Conservation (phyloP, 2,113 vertebrate species). For the Lynx canadensis region DNA sequence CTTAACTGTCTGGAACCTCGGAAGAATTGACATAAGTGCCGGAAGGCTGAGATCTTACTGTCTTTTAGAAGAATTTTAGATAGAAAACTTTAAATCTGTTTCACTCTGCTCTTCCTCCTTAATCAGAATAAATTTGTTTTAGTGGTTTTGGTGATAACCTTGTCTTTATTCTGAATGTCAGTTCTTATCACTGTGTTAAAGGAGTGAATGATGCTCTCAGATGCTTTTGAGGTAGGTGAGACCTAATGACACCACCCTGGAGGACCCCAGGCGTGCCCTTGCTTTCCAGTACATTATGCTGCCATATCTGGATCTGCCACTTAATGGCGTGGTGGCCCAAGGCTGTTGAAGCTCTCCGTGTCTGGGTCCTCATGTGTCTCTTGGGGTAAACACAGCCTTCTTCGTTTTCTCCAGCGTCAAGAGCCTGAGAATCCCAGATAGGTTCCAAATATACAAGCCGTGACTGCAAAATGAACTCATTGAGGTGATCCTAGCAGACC, state of each 20-base stretch:
- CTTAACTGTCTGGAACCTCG: neutral
- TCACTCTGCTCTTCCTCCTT: neutral
- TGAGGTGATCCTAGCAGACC: neutral
- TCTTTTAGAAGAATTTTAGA: neutral
- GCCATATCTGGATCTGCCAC: neutral
- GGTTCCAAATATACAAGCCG: neutral
- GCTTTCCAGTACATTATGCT: rapidly evolving
- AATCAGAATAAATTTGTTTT: neutral
- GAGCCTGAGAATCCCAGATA: neutral
- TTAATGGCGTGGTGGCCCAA: rapidly evolving
- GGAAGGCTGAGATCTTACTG: neutral
- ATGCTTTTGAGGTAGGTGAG: rapidly evolving
- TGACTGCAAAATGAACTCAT: rapidly evolving
- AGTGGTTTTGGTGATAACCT: neutral
- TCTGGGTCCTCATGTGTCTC: neutral
- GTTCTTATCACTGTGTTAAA: neutral
- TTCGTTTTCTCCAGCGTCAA: neutral
- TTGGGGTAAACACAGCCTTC: neutral
- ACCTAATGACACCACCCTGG: neutral
- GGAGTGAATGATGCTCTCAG: neutral
- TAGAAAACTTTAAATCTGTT: neutral
- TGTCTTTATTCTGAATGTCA: neutral
- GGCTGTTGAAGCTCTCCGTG: rapidly evolving
- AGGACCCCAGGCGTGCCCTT: neutral
- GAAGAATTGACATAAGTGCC: neutral